phyloP scores from a whole-genome alignment of 2,797 vertebrate genomes.

The Rhabdomys pumilio region DNA sequence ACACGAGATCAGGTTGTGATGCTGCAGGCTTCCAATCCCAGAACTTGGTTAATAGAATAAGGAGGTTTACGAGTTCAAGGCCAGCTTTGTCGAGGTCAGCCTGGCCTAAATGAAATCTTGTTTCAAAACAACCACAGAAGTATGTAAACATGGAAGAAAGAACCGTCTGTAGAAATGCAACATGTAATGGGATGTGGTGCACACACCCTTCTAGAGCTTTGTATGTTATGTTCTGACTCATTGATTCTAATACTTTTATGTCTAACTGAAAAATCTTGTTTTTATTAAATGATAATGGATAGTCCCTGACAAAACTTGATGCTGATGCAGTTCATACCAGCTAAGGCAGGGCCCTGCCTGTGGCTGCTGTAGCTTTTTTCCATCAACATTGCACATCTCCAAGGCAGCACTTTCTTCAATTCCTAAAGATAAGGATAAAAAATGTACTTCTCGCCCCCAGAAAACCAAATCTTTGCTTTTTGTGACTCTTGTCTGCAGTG shows the following conservation, averaged over 20 bases:
- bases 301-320: conserved; percentile 43
- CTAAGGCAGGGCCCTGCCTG: neutral
- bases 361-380: neutral
- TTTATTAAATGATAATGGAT: conserved; percentile 49
- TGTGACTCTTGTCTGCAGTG: neutral
- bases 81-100: neutral
- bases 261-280: neutral
- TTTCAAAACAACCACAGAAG: neutral
- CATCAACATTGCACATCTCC: neutral
- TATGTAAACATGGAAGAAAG: neutral
- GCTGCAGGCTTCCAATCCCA: neutral
- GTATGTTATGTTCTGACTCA: conserved; percentile 12
- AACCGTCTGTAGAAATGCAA: neutral
- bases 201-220: neutral
- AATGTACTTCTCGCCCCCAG: neutral
- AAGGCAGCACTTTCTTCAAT: neutral
- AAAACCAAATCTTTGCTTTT: conserved; percentile 56
- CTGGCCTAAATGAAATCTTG: neutral
- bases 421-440: neutral
- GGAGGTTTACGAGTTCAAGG: neutral
- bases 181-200: neutral
- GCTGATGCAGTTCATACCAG: neutral
- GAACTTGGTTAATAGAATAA: neutral
- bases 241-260: conserved; percentile 31
- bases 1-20: neutral